Base-by-base conservation (phyloP, 2,113 vertebrate species). In the Menidia beryllina region DNA sequence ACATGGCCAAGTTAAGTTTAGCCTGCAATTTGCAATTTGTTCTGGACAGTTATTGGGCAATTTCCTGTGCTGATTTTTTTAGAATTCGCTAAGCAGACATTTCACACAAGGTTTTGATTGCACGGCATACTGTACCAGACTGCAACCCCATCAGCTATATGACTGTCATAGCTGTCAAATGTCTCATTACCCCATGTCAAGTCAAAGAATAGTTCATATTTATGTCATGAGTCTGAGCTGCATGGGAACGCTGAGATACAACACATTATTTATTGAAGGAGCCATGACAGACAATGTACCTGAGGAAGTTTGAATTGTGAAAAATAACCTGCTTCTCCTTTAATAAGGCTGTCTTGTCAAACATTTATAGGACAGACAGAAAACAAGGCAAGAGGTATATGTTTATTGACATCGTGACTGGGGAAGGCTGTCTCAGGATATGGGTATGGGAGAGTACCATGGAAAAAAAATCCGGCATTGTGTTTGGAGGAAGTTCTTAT, bases 321-420 rank as follows among this genome's bases (percentile, higher is more conserved):
- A 83, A 86, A 84, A 82, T 74, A 84, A 77, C 89, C 83, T 76
- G 75, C 58, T 54, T 81, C 62, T 65, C 52, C 62, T 73, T 75
- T 90, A 88, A 88, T 86, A 80, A 91, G 86, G 34, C 83, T 66
- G 86, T 84, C 84, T 84, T 89, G 88, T 88, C 91, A 91, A 91
- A 90, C 84, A 87, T 91, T 89, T 87, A 89, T 85, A 81, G 74
- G 79, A 81, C 72, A 84, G 77, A 88, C 43, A 49, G 75, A 83
- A 88, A 89, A 88, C 84, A 88, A 83, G 75, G 67, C 64, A 61
- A 77, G 60, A 85, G 66, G 65, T 54, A 39, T 69, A 38, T 41
- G 34, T 74, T 88, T 86, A 84, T 81, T 91, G 86, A 87, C 87
- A 87, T 73, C 57, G 39, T 55, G 82, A 84, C 41, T 72, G 63